Percentiles rank a stretch among this genome's conserved stretches.
These are phyloP conservation scores for Muntiacus reevesi DNA, from an alignment of 2,113 vertebrate genomes.

Conservation along the genomic window DNA sequence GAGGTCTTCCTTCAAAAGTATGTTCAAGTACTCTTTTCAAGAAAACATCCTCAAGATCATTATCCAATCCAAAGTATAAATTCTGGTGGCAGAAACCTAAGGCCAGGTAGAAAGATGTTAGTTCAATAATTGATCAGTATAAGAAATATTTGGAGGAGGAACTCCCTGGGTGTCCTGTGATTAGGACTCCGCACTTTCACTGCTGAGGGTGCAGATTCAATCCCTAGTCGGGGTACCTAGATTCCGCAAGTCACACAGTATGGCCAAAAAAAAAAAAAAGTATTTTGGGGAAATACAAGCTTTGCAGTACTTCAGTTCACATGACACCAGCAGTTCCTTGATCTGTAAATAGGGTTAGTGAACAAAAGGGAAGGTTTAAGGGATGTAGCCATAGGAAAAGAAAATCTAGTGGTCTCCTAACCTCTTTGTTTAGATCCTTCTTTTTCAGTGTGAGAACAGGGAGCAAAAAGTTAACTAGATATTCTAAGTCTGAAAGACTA, in stretches of 20 bases:
- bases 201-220: background rate
- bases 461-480: slow-evolving; percentile 13
- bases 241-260: accelerated
- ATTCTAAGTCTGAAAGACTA: slow-evolving; percentile 19
- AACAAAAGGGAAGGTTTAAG: background rate
- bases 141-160: background rate
- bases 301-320: background rate
- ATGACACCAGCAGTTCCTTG: background rate
- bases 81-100: background rate
- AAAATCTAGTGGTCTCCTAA: background rate
- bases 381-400: background rate
- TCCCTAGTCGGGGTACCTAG: background rate
- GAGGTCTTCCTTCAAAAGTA: background rate
- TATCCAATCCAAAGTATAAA: background rate
- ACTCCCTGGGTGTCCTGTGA: background rate
- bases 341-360: background rate
- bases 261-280: background rate
- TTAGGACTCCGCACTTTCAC: background rate
- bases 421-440: background rate
- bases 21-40: background rate
- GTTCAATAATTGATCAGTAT: background rate
- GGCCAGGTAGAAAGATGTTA: background rate
- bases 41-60: background rate
- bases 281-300: background rate
- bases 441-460: background rate